Evolutionary conservation across 2,113 vertebrate genomes (phyloP).

Genomic region (Amblyornis subalaris): DNA sequence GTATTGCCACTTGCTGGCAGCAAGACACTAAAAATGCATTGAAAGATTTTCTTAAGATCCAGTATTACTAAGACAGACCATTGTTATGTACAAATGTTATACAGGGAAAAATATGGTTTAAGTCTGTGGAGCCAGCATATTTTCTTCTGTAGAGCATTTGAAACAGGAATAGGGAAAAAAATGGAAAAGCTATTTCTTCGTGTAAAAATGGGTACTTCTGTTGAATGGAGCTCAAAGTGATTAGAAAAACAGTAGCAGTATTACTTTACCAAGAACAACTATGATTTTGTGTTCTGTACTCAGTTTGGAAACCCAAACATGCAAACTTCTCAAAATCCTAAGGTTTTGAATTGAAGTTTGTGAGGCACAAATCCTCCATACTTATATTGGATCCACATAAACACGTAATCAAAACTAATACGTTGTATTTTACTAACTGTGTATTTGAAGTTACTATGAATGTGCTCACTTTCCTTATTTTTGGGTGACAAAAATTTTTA

Average conservation of each 20-base stretch:
- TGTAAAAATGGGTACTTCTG: neutral
- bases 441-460: neutral
- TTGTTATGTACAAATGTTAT: neutral
- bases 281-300: neutral
- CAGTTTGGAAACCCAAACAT: neutral
- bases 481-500: neutral
- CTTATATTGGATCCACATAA: neutral
- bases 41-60: neutral
- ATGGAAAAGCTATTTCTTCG: neutral
- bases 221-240: neutral
- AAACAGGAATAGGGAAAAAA: neutral
- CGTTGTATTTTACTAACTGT: neutral
- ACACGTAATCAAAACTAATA: neutral
- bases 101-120: neutral
- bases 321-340: neutral
- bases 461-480: neutral
- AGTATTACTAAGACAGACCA: neutral
- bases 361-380: neutral
- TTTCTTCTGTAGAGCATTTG: neutral
- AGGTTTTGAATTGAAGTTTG: neutral
- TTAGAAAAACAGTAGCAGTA: neutral
- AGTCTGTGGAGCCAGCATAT: neutral
- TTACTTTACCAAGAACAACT: neutral
- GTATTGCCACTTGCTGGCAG: conserved; percentile 23
- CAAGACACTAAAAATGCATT: neutral